Evolutionary conservation across 2,888 invertebrate species (phyloP), one percentile per base, ranked within the genome.

Genomic region (Parasteatoda lunata): DNA sequence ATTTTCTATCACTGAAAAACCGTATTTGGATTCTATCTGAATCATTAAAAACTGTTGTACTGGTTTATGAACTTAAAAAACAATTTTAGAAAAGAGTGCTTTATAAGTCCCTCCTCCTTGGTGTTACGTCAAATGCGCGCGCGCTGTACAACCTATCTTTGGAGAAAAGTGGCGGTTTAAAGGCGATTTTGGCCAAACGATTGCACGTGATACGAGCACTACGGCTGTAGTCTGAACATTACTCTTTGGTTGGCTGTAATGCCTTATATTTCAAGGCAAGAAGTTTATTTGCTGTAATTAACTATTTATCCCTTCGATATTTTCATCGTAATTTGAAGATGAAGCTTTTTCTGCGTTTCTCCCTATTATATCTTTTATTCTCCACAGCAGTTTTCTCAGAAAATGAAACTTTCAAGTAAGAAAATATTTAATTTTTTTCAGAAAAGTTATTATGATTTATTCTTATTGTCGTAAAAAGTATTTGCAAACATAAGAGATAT

Each of bases 81-180:
- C 9, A 59, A 13, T n/a, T 59, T 59, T 59, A n/a, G 59, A 59
- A 59, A 59, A 59, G 59, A 59, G 59, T 13, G 59, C 59, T 64
- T 59, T 65, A n/a, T 4, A 47, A 71, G 5, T 54, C 51, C 48
- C 54, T 71, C 83, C 52, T 54, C 77, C 51, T 15, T 8, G 48
- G 64, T 65, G 13, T 73, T 73, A 66, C 72, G 77, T 54, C 54
- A 84, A 54, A 51, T 66, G 68, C 4, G 51, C 70, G 64, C 77
- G 71, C 15, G 77, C 72, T 72, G 72, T 54, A 13, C 54, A 52
- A 47, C n/a, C 47, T n/a, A 7, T 69, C 77, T 48, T 73, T 66
- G 52, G 76, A 77, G 76, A 77, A 84, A 81, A 84, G 84, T 84
- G 84, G 84, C 84, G 78, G 84, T 84, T 84, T 84, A 84, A 84